A percentile compares a stretch with the other conserved stretches of the same genome.
phyloP scores from a whole-genome alignment of 2,888 invertebrate species.

The Gortyna flavago region DNA sequence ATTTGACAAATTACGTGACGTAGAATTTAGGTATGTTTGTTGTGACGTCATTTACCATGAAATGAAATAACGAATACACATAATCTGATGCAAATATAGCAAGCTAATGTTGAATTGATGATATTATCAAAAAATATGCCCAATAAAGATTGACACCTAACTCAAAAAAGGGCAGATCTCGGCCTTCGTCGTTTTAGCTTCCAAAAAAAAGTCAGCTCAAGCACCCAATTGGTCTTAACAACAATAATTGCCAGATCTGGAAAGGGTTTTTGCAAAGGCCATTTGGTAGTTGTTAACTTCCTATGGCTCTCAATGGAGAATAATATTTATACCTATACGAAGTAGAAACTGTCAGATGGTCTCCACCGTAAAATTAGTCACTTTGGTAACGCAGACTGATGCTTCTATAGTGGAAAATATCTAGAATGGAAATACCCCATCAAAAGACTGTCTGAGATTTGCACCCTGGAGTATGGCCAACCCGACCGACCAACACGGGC shows the following conservation, averaged over 20 bases:
- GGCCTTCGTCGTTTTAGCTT: background rate
- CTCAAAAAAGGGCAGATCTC: background rate
- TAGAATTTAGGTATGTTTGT: background rate
- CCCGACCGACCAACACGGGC: background rate
- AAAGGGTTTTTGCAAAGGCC: background rate
- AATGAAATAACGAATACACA: background rate
- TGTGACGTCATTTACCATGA: background rate
- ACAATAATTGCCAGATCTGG: background rate
- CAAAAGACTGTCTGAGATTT: conserved; percentile 34
- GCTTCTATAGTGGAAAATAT: conserved; percentile 10
- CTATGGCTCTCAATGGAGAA: background rate
- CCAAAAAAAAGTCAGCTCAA: background rate
- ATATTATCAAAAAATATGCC: background rate
- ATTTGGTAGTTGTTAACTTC: background rate
- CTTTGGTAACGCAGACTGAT: background rate
- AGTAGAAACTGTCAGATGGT: background rate
- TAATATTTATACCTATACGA: background rate
- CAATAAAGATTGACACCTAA: background rate
- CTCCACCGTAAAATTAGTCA: background rate
- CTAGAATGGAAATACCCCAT: conserved; percentile 22
- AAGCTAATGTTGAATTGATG: background rate
- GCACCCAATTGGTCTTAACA: background rate
- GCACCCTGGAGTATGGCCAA: conserved; percentile 25
- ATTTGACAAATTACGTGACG: conserved; percentile 2
- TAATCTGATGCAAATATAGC: background rate